These are phyloP conservation scores for Sphecodes monilicornis DNA, from an alignment of 2,888 invertebrate species.

Conservation along the genomic window DNA sequence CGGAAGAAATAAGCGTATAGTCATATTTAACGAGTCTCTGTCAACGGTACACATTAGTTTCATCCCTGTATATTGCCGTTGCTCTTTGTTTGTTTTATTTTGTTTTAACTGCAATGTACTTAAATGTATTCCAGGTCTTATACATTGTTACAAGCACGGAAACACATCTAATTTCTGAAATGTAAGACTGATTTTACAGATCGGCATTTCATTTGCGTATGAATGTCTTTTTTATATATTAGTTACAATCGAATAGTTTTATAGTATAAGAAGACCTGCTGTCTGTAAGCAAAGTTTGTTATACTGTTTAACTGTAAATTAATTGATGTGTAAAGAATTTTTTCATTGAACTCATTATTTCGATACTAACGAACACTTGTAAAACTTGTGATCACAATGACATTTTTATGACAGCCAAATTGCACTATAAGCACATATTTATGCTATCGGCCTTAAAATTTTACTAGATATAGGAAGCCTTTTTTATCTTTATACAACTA, in stretches of 20 bases:
- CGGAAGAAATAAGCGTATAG: conserved; percentile 3
- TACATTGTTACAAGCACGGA: conserved; percentile 20
- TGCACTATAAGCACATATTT: conserved; percentile 37
- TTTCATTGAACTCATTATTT: conserved; percentile 17
- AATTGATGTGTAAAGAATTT: conserved; percentile 1
- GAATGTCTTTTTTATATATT: conserved; percentile 47
- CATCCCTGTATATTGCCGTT: conserved; percentile 39
- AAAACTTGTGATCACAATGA: conserved; percentile 30
- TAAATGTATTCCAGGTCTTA: conserved; percentile 27
- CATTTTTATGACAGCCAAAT: conserved; percentile 33
- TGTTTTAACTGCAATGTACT: conserved; percentile 40
- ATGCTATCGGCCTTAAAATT: conserved; percentile 25
- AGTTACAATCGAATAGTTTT: conserved; percentile 45
- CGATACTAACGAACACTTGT: conserved; percentile 28
- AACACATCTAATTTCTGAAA: conserved; percentile 37
- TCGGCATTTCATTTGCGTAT: conserved; percentile 52
- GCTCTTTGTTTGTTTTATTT: conserved; percentile 7
- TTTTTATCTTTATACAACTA: neutral
- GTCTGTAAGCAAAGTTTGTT: conserved; percentile 9
- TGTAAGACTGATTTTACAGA: conserved; percentile 58
- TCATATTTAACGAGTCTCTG: conserved; percentile 26
- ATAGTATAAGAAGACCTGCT: conserved; percentile 25
- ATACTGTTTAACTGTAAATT: conserved; percentile 25
- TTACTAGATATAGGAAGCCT: conserved; percentile 27
- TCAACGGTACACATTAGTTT: conserved; percentile 21